A percentile compares a stretch with the other conserved stretches of the same genome.
Evolutionary conservation across 2,113 vertebrate genomes (phyloP).

Genomic region (Hypanus sabinus): DNA sequence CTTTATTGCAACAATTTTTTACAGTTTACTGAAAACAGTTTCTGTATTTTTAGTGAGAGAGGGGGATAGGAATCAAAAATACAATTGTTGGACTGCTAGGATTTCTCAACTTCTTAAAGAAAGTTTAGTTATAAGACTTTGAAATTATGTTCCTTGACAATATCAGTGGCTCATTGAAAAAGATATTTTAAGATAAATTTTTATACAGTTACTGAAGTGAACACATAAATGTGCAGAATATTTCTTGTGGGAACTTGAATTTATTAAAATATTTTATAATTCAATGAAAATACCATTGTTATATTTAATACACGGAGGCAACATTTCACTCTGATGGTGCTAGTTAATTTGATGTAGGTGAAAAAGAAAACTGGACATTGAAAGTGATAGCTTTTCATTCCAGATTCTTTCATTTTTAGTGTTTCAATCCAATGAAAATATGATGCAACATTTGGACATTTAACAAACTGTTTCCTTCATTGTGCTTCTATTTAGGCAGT

Average conservation of each 20-base stretch:
- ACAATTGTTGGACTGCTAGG: neutral
- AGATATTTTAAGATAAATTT: neutral
- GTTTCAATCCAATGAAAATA: neutral
- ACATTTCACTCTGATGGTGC: neutral
- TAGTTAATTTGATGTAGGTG: neutral
- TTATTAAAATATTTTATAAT: neutral
- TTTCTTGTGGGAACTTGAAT: neutral
- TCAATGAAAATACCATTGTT: neutral
- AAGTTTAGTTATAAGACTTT: neutral
- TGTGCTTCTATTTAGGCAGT: neutral
- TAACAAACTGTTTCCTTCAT: neutral
- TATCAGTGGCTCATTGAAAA: neutral
- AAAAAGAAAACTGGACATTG: neutral
- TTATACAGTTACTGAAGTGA: neutral
- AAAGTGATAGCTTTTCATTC: neutral
- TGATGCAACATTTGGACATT: neutral
- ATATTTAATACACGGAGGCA: neutral
- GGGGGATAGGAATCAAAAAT: neutral
- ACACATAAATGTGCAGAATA: neutral
- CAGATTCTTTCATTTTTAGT: neutral
- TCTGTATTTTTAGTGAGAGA: neutral
- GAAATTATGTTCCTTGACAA: neutral
- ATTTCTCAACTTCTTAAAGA: neutral
- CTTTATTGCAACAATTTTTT: neutral
- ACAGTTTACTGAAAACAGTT: too few species aligned